Evolutionary conservation across 2,888 invertebrate species (phyloP), one percentile per base, ranked within the genome.

Genomic region (Frankliniella fusca): DNA sequence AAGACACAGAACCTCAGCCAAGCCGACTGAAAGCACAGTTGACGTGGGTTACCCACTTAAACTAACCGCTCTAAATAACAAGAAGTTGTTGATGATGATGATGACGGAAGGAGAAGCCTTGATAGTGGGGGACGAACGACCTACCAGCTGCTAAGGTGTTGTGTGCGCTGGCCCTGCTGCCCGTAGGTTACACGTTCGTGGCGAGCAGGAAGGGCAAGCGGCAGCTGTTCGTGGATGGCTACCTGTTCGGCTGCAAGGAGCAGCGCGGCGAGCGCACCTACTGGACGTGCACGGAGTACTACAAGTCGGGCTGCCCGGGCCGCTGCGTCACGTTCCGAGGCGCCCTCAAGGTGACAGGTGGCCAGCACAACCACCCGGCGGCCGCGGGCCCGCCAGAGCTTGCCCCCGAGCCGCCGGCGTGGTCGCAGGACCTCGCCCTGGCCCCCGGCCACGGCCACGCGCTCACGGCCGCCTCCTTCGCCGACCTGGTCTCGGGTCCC

Each of bases 201-300:
- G 23, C 70, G 70, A 76, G 70, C 70, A 9, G 70, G 70, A 76
- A 11, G 70, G 70, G 70, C 70, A 76, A 76, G 70, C 70, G 70
- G 70, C 70, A 76, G 70, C 27, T 76, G 70, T 27, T 27, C 12
- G 70, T 76, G 70, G 70, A 27, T 12, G 70, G 70, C 70, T 27
- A 76, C 70, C 70, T 76, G 70, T 76, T 76, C 70, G 70, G 70
- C 70, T 76, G 70, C 70, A 76, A 76, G 70, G 70, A 76, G 70
- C 70, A 76, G 70, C 70, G 70, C 27, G 70, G 70, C 70, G 70
- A 76, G 70, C 70, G 70, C 27, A 76, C 70, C 7, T 76, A 76
- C 70, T 76, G 70, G 70, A 76, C 70, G 70, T 76, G 70, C 70
- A 76, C 70, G 23, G 70, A 76, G 70, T 76, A 76, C 70, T 76